phyloP scores from a whole-genome alignment of 2,888 invertebrate species.

The Antheraea yamamai region DNA sequence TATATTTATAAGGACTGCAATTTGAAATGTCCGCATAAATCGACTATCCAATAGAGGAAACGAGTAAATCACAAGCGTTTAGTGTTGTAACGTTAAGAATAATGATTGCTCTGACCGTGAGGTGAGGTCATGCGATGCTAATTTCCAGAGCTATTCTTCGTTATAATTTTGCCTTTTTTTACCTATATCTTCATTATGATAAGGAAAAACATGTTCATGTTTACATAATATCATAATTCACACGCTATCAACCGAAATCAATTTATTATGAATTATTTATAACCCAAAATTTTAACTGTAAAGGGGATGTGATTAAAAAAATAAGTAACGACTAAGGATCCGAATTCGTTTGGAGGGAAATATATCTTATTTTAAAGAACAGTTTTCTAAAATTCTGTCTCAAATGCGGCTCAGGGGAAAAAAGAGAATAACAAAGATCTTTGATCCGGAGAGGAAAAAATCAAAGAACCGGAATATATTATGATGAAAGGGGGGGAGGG shows the following conservation, averaged over 20 bases:
- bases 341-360: too few species aligned
- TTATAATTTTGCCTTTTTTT: neutral
- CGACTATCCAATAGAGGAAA: neutral
- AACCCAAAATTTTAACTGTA: too few species aligned
- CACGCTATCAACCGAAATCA: neutral
- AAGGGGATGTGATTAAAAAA: too few species aligned
- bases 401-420: too few species aligned
- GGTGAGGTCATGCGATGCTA: constrained; percentile 5
- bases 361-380: too few species aligned
- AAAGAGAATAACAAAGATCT: too few species aligned
- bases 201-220: neutral
- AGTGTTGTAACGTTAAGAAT: neutral
- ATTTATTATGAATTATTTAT: neutral
- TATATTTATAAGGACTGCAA: neutral
- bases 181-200: neutral
- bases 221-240: neutral
- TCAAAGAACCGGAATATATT: too few species aligned
- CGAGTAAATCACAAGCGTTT: neutral
- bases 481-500: too few species aligned
- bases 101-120: neutral
- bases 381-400: too few species aligned
- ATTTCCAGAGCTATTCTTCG: neutral
- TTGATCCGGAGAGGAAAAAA: too few species aligned
- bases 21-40: neutral
- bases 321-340: too few species aligned